Evolutionary conservation across 2,113 vertebrate species (phyloP).

Genomic region (Anhinga rufa): DNA sequence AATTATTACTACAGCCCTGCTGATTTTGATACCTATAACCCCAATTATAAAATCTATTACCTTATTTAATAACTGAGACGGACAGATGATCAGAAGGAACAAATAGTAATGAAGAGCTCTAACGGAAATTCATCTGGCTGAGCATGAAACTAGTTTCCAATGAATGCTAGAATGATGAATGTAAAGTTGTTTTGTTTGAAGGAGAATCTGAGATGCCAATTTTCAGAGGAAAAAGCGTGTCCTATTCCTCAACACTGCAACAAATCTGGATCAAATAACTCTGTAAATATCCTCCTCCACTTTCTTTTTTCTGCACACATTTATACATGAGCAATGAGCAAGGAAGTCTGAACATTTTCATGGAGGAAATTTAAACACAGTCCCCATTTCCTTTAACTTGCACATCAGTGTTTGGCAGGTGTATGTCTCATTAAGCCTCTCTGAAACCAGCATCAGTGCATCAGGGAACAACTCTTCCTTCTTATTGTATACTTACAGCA

Average conservation of each 20-base stretch:
- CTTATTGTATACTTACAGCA: not conserved
- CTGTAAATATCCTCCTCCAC: not conserved
- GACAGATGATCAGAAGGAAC: constrained; percentile 17
- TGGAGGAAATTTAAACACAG: not conserved
- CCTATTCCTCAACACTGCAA: not conserved
- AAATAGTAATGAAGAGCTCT: not conserved
- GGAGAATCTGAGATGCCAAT: not conserved
- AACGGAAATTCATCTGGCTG: not conserved
- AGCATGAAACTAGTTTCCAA: not conserved
- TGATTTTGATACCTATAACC: not conserved
- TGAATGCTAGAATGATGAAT: constrained; percentile 6
- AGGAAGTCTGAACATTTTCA: not conserved
- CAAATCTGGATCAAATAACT: not conserved
- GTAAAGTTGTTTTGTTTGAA: not conserved
- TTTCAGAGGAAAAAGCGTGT: not conserved
- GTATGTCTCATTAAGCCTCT: constrained; percentile 16
- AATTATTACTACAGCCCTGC: not conserved
- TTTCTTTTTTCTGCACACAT: not conserved
- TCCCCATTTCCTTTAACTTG: not conserved
- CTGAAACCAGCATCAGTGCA: not conserved
- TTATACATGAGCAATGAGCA: not conserved
- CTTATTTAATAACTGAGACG: not conserved
- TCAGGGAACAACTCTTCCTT: not conserved
- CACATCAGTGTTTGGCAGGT: not conserved
- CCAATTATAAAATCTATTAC: not conserved